These are phyloP conservation scores for Holcopasites calliopsidis DNA, from an alignment of 1,140 invertebrate genomes.

Conservation along the genomic window DNA sequence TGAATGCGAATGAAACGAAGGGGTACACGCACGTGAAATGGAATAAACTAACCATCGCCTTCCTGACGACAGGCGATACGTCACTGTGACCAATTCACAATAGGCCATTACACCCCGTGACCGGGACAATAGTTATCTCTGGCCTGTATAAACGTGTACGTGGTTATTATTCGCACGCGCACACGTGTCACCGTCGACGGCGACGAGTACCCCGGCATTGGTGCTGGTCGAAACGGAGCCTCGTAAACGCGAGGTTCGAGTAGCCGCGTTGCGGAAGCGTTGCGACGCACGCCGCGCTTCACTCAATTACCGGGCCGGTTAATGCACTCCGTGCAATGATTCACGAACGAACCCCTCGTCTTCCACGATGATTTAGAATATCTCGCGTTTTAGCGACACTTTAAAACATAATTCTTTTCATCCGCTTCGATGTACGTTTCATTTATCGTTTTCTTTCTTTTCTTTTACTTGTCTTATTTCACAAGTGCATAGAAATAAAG, in stretches of 20 bases:
- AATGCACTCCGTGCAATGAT: constrained; percentile 22
- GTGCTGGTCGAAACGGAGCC: constrained; percentile 15
- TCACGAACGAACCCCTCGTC: constrained; percentile 6
- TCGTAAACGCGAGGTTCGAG: constrained; percentile 21
- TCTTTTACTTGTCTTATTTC: too few species aligned
- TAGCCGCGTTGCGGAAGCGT: constrained; percentile 37
- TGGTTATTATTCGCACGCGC: constrained; percentile 57
- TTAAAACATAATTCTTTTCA: constrained; percentile 5
- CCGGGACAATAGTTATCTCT: constrained; percentile 59
- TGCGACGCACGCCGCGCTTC: constrained; percentile 30
- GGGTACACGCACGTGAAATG: constrained; percentile 7
- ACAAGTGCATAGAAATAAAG: too few species aligned
- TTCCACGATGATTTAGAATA: constrained; percentile 13
- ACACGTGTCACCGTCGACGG: constrained; percentile 40
- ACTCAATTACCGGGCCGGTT: constrained; percentile 41
- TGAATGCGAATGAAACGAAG: background rate
- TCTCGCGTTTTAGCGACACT: background rate
- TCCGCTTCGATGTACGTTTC: background rate
- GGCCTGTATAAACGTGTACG: constrained; percentile 48
- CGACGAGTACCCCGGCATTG: constrained; percentile 39
- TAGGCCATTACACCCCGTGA: constrained; percentile 57
- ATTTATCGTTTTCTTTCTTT: too few species aligned
- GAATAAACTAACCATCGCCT: constrained; percentile 63
- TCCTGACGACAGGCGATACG: constrained; percentile 58
- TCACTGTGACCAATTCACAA: constrained; percentile 71